These are phyloP conservation scores for Zeuzera pyrina DNA, from an alignment of 2,888 invertebrate species.

Conservation along the genomic window DNA sequence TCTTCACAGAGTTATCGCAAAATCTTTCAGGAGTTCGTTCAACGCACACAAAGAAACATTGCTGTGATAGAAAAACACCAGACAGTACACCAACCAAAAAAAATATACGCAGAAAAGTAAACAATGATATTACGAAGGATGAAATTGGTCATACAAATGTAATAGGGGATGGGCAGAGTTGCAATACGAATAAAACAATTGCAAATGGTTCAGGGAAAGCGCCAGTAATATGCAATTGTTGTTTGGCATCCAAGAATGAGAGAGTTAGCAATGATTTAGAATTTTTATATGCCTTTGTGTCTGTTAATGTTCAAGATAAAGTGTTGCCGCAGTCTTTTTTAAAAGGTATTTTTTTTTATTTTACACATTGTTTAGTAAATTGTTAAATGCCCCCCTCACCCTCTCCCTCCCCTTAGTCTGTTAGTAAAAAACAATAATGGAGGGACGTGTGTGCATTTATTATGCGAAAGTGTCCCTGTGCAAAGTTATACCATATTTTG, in stretches of 20 bases:
- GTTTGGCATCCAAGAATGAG: constrained; percentile 12
- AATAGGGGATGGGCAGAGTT: neutral
- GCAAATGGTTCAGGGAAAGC: too few species aligned
- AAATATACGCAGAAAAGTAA: neutral
- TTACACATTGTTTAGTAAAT: neutral
- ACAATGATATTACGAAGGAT: neutral
- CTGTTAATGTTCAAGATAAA: constrained; percentile 50
- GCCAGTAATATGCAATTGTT: neutral
- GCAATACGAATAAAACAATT: neutral
- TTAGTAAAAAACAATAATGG: too few species aligned
- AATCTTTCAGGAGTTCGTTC: constrained; percentile 29
- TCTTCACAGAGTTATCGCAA: constrained; percentile 44
- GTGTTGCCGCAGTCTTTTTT: constrained; percentile 46
- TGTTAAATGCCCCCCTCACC: constrained; percentile 2
- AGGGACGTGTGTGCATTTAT: too few species aligned
- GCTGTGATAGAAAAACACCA: neutral
- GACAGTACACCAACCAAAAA: neutral
- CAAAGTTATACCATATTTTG: neutral
- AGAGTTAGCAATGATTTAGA: constrained; percentile 27
- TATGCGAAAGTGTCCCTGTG: too few species aligned
- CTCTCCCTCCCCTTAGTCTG: neutral
- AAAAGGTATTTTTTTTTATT: constrained; percentile 34
- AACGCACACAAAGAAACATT: constrained; percentile 2
- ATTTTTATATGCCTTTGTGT: constrained; percentile 57
- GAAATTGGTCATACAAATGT: neutral